Conservation (phyloP, 2,797 vertebrate species). For the Clarias pachynema region DNA sequence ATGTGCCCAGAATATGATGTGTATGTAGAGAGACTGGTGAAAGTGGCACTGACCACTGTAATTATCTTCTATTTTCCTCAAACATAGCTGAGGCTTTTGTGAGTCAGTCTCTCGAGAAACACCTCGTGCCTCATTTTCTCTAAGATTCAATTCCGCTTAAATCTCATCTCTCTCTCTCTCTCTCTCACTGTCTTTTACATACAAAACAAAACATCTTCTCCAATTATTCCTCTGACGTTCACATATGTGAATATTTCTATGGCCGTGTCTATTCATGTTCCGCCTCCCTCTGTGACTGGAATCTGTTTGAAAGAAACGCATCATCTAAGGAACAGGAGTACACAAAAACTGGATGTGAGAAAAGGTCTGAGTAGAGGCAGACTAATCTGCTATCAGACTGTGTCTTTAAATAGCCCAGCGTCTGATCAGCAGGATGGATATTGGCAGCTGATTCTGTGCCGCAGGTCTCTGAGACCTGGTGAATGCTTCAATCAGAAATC, state of each 20-base stretch:
- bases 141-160: constrained; percentile 75
- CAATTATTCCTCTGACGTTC: constrained; percentile 76
- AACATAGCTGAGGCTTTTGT: constrained; percentile 71
- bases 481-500: constrained; percentile 65
- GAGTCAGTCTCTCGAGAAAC: constrained; percentile 64
- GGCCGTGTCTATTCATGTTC: constrained; percentile 69
- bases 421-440: constrained; percentile 51
- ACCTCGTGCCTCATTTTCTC: constrained; percentile 69
- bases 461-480: constrained; percentile 53
- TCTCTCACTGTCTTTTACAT: constrained; percentile 76
- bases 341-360: constrained; percentile 36
- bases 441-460: constrained; percentile 55
- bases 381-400: constrained; percentile 6
- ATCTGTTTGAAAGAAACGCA: constrained; percentile 63
- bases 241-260: constrained; percentile 75
- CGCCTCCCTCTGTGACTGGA: constrained; percentile 69
- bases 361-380: constrained; percentile 50
- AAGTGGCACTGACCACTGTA: constrained; percentile 71
- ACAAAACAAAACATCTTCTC: constrained; percentile 81
- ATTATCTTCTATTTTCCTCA: constrained; percentile 78
- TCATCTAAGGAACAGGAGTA: constrained; percentile 15
- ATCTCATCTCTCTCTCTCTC: constrained; percentile 32
- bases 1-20: constrained; percentile 66
- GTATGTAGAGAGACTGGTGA: constrained; percentile 52
- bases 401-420: constrained; percentile 23